Conservation (phyloP, 2,888 invertebrate species). For the Cryptosula pallasiana region DNA sequence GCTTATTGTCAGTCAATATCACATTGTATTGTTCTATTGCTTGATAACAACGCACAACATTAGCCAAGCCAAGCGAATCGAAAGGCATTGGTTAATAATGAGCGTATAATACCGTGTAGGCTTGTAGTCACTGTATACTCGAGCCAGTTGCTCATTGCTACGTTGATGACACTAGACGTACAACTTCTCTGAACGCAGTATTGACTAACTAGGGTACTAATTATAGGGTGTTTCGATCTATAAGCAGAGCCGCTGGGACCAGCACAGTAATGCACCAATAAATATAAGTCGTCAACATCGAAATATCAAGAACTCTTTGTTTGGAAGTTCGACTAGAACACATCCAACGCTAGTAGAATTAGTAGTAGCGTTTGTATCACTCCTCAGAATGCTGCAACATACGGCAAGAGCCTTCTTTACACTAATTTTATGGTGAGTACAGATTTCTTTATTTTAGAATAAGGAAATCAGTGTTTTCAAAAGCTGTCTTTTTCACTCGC, state of each 20-base stretch:
- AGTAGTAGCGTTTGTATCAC: neutral
- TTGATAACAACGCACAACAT: conserved; percentile 12
- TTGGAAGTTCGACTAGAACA: too few species aligned
- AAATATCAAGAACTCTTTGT: too few species aligned
- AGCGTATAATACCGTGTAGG: neutral
- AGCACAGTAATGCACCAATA: neutral
- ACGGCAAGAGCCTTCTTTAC: neutral
- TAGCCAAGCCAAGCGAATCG: conserved; percentile 4
- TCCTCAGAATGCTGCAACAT: neutral
- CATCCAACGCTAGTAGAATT: too few species aligned
- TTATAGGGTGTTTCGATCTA: neutral
- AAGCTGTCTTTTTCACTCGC: neutral
- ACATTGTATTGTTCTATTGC: neutral
- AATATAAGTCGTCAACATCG: too few species aligned
- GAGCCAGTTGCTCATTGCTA: neutral
- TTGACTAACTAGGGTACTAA: neutral
- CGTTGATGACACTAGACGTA: neutral
- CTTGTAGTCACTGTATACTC: neutral
- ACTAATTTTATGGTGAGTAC: neutral
- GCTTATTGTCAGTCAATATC: conserved; percentile 14
- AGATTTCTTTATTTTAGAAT: neutral
- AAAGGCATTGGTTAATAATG: neutral
- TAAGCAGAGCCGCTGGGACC: neutral
- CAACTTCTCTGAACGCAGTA: neutral
- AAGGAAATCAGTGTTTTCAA: neutral